Evolutionary conservation across 2,113 vertebrate genomes (phyloP).

Genomic region (Petroica traversi): DNA sequence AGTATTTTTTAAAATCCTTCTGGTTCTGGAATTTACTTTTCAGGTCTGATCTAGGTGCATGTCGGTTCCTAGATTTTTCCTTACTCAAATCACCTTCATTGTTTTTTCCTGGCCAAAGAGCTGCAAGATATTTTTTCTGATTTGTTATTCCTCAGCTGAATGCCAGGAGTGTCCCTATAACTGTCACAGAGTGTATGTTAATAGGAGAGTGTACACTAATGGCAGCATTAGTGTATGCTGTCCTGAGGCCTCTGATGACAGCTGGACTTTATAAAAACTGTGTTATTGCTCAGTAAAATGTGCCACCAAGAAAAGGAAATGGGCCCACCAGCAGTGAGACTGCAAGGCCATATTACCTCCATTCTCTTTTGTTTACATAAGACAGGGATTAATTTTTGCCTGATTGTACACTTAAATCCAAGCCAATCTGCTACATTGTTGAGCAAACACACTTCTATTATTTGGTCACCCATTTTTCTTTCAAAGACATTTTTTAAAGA

Average conservation of each 20-base stretch:
- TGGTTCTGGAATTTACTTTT: neutral
- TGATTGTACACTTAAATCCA: neutral
- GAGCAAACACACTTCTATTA: neutral
- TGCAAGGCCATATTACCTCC: neutral
- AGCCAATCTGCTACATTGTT: neutral
- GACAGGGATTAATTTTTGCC: neutral
- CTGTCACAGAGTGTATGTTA: neutral
- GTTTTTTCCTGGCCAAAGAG: neutral
- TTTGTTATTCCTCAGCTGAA: neutral
- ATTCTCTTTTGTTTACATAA: neutral
- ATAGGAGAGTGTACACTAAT: neutral
- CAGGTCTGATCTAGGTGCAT: neutral
- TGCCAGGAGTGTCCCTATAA: neutral
- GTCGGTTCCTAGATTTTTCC: neutral
- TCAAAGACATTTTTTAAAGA: neutral
- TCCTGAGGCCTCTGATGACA: neutral
- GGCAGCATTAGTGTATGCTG: neutral
- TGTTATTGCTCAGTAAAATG: neutral
- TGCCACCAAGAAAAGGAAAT: neutral
- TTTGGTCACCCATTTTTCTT: neutral
- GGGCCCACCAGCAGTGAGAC: neutral
- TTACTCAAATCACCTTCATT: neutral
- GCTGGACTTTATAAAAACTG: neutral
- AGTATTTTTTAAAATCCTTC: neutral
- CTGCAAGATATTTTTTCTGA: neutral